Percentiles rank a stretch among this genome's conserved stretches.
These are phyloP conservation scores for Aptenodytes forsteri DNA, from an alignment of 2,113 vertebrate genomes.

Conservation along the genomic window DNA sequence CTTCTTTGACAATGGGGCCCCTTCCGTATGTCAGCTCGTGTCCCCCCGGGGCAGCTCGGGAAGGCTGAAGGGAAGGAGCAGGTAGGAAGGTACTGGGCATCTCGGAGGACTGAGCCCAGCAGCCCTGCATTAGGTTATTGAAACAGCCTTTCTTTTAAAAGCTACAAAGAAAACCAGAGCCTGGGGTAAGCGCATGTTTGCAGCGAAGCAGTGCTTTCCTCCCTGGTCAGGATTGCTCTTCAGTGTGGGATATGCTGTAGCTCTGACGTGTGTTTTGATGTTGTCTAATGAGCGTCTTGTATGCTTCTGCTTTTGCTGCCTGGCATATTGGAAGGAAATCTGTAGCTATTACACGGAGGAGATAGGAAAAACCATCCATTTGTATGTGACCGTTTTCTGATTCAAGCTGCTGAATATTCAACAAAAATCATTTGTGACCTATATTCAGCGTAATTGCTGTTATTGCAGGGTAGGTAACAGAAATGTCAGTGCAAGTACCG, in stretches of 20 bases:
- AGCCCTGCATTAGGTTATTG: neutral
- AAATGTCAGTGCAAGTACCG: neutral
- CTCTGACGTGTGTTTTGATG: neutral
- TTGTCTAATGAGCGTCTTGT: neutral
- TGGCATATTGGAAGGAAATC: neutral
- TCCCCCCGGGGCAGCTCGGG: neutral
- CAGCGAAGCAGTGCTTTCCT: neutral
- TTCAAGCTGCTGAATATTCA: neutral
- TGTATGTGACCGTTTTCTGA: neutral
- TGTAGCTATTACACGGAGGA: neutral
- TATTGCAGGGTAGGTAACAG: neutral
- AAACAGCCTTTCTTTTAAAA: neutral
- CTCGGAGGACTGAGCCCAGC: neutral
- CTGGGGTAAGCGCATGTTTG: fast-evolving
- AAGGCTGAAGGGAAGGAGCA: neutral
- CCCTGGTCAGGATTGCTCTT: neutral
- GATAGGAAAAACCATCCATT: neutral
- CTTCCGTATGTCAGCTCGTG: fast-evolving
- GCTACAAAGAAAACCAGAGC: neutral
- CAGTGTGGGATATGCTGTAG: neutral
- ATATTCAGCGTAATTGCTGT: neutral
- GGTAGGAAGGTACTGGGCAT: neutral
- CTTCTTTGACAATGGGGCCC: neutral
- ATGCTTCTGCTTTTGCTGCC: neutral
- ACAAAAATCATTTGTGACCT: neutral